Evolutionary conservation across 2,797 vertebrate genomes (phyloP).

Genomic region (Macropodus opercularis): DNA sequence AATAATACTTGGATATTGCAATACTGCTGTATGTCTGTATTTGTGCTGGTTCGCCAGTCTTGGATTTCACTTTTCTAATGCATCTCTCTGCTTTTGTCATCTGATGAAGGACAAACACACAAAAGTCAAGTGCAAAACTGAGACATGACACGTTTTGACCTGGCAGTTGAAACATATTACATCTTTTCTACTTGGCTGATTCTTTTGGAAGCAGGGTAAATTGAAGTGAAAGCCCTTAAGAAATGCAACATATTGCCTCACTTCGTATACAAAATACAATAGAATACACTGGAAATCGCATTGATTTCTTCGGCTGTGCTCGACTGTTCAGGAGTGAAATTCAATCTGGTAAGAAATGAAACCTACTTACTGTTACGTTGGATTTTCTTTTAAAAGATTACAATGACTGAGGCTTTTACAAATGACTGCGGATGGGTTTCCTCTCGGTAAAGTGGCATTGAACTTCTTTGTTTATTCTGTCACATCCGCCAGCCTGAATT

Average conservation of each 20-base stretch:
- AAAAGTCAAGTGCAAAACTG: slow-evolving; percentile 13
- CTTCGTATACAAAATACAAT: slow-evolving; percentile 47
- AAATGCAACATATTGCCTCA: slow-evolving; percentile 49
- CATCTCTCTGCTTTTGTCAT: not conserved
- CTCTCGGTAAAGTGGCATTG: slow-evolving; percentile 56
- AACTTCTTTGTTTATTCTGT: slow-evolving; percentile 66
- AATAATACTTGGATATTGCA: not conserved
- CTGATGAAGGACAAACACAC: slow-evolving; percentile 6
- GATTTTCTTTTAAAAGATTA: slow-evolving; percentile 57
- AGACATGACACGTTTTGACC: slow-evolving; percentile 23
- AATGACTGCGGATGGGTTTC: slow-evolving; percentile 58
- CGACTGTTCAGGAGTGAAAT: slow-evolving; percentile 53
- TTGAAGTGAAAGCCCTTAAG: slow-evolving; percentile 39
- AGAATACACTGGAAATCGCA: slow-evolving; percentile 41
- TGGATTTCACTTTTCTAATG: slow-evolving; percentile 2
- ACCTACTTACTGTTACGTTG: slow-evolving; percentile 52
- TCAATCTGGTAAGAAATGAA: slow-evolving; percentile 57
- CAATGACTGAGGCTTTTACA: slow-evolving; percentile 57
- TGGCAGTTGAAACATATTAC: slow-evolving; percentile 9
- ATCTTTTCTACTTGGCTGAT: slow-evolving; percentile 26
- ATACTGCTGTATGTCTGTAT: not conserved
- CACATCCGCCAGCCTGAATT: slow-evolving; percentile 63
- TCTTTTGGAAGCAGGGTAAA: slow-evolving; percentile 35
- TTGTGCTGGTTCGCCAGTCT: slow-evolving; percentile 2
- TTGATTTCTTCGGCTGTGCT: slow-evolving; percentile 45